A percentile compares a stretch with the other conserved stretches of the same genome.
phyloP scores from a whole-genome alignment of 1,140 invertebrate genomes.

The Oedothorax gibbosus region DNA sequence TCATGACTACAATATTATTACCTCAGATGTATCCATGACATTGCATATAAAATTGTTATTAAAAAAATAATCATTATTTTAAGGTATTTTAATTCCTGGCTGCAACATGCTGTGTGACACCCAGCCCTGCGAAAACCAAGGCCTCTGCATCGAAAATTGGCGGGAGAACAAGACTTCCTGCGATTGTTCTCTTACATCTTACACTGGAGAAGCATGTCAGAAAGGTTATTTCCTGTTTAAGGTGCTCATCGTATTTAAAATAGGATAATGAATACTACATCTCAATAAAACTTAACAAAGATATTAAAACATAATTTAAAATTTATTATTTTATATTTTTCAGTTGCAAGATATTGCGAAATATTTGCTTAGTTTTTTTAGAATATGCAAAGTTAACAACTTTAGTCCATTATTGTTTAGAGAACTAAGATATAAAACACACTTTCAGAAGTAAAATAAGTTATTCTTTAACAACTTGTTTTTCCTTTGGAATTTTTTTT shows the following conservation, averaged over 20 bases:
- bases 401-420: too few species aligned
- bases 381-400: too few species aligned
- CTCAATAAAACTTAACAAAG: neutral
- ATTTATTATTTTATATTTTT: too few species aligned
- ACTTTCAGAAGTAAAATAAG: neutral
- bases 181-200: slow-evolving; percentile 88
- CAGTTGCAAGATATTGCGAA: too few species aligned
- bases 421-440: too few species aligned
- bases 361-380: too few species aligned
- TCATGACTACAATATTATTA: too few species aligned
- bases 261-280: slow-evolving; percentile 35
- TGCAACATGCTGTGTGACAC: slow-evolving; percentile 91
- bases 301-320: too few species aligned
- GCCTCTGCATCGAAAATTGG: slow-evolving; percentile 88
- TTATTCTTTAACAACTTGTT: too few species aligned
- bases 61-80: slow-evolving; percentile 59
- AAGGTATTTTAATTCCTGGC: slow-evolving; percentile 78
- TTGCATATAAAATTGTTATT: too few species aligned
- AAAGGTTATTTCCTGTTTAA: slow-evolving; percentile 70
- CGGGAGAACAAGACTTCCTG: slow-evolving; percentile 84
- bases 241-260: slow-evolving; percentile 55
- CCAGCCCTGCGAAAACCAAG: slow-evolving; percentile 87
- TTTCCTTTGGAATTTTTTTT: neutral
- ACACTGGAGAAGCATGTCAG: slow-evolving; percentile 80
- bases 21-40: too few species aligned